phyloP scores from a whole-genome alignment of 2,888 invertebrate genomes.

The Plagodis dolabraria region DNA sequence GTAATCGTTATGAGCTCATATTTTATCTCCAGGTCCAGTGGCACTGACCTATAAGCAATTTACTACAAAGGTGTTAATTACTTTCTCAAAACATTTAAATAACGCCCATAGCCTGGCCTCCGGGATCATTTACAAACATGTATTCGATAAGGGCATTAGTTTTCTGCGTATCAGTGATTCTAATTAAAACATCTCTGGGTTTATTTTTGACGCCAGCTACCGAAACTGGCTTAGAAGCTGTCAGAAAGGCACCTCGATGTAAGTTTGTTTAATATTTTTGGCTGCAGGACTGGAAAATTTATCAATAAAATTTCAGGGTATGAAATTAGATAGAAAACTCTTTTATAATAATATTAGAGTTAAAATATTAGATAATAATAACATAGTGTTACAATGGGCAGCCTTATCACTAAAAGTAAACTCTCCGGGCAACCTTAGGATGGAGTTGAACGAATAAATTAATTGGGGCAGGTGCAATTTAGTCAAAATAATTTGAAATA shows the following conservation, averaged over 20 bases:
- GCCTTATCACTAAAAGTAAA: no score
- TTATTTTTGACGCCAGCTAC: conserved; percentile 54
- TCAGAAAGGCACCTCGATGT: conserved; percentile 74
- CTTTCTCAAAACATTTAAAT: conserved; percentile 20
- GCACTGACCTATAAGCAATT: conserved; percentile 69
- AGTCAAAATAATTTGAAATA: no score
- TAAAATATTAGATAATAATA: no score
- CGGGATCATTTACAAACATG: conserved; percentile 48
- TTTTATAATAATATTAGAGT: no score
- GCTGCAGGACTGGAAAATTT: no score
- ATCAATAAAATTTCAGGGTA: no score
- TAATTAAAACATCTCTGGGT: conserved; percentile 23
- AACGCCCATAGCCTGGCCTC: background rate
- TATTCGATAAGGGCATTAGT: conserved; percentile 33
- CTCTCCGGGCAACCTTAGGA: no score
- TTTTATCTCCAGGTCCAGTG: conserved; percentile 33
- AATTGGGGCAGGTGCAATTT: no score
- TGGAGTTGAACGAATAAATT: no score
- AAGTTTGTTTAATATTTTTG: conserved; percentile 39
- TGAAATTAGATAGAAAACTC: no score
- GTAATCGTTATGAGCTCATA: background rate
- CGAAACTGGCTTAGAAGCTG: conserved; percentile 58
- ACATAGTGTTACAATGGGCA: no score
- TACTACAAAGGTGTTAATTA: conserved; percentile 29
- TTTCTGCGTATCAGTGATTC: conserved; percentile 34